These are phyloP conservation scores for Lepus timidus DNA, from an alignment of 2,113 vertebrate species.

Conservation along the genomic window DNA sequence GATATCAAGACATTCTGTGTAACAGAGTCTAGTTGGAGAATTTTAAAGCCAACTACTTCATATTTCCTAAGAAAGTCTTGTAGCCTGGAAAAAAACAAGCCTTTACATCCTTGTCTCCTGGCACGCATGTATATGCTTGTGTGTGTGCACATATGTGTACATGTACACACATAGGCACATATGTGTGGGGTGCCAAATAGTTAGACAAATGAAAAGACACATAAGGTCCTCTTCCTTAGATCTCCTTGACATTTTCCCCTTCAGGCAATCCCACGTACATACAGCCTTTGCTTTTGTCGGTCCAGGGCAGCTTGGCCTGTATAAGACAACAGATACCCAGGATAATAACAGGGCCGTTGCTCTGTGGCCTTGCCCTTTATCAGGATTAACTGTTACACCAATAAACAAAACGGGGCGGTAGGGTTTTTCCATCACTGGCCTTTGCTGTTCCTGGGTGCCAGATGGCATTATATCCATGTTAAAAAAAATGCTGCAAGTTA, in stretches of 20 bases:
- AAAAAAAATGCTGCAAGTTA: conserved; percentile 77
- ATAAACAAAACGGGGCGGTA: conserved; percentile 83
- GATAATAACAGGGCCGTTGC: conserved; percentile 84
- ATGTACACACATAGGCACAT: background rate
- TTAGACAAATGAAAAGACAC: conserved; percentile 82
- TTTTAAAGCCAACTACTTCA: conserved; percentile 75
- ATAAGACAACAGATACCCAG: conserved; percentile 82
- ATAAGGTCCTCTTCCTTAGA: conserved; percentile 71
- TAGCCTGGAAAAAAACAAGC: conserved; percentile 73
- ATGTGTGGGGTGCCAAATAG: conserved; percentile 70
- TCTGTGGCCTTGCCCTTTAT: conserved; percentile 82
- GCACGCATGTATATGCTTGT: conserved; percentile 63
- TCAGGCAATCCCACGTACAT: background rate
- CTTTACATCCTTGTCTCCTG: conserved; percentile 22
- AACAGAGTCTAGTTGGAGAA: background rate
- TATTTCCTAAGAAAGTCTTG: conserved; percentile 73
- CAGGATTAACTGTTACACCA: conserved; percentile 87
- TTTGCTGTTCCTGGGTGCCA: conserved; percentile 86
- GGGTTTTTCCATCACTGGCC: conserved; percentile 71
- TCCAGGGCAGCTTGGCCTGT: conserved; percentile 75
- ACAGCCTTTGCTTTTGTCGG: conserved; percentile 77
- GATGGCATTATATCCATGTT: conserved; percentile 87
- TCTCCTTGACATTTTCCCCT: conserved; percentile 75
- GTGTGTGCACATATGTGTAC: conserved; percentile 75
- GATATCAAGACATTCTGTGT: conserved; percentile 56